phyloP scores from a whole-genome alignment of 2,888 invertebrate species.

The Zygogramma bicolorata region DNA sequence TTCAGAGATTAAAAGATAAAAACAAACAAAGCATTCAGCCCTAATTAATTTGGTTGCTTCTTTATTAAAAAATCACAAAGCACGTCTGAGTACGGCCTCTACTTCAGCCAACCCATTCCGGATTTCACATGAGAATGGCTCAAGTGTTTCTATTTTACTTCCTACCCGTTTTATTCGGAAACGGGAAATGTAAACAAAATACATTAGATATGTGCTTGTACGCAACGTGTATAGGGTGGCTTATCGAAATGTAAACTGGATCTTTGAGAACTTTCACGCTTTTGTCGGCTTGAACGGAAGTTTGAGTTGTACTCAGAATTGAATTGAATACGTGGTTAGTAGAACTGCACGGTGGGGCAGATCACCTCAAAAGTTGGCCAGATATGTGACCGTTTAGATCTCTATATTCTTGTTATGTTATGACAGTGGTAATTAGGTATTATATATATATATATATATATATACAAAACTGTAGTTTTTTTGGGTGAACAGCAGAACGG shows the following conservation, averaged over 20 bases:
- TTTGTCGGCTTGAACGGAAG: background rate
- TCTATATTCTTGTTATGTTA: too few relatives aligned
- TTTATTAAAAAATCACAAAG: constrained; percentile 34
- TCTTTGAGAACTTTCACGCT: background rate
- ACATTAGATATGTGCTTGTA: constrained; percentile 1
- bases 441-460: too few relatives aligned
- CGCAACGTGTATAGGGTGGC: constrained; percentile 2
- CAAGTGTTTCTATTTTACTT: constrained; percentile 38
- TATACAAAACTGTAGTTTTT: too few relatives aligned
- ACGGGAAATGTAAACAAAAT: constrained; percentile 40
- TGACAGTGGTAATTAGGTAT: too few relatives aligned
- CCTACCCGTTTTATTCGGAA: constrained; percentile 29
- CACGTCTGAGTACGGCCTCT: constrained; percentile 26
- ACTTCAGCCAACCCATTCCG: constrained; percentile 30
- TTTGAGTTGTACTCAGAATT: background rate
- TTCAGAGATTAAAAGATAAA: constrained; percentile 42
- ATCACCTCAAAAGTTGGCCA: too few relatives aligned
- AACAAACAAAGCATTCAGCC: constrained; percentile 36
- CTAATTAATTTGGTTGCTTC: constrained; percentile 43
- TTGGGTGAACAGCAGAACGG: too few relatives aligned
- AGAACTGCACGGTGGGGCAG: too few relatives aligned
- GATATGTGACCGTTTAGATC: too few relatives aligned
- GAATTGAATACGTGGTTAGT: too few relatives aligned
- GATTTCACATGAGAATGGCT: constrained; percentile 33
- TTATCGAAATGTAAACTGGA: background rate